These are phyloP conservation scores for Drosophila lacteicornis DNA, from an alignment of 1,140 invertebrate genomes.

Conservation along the genomic window DNA sequence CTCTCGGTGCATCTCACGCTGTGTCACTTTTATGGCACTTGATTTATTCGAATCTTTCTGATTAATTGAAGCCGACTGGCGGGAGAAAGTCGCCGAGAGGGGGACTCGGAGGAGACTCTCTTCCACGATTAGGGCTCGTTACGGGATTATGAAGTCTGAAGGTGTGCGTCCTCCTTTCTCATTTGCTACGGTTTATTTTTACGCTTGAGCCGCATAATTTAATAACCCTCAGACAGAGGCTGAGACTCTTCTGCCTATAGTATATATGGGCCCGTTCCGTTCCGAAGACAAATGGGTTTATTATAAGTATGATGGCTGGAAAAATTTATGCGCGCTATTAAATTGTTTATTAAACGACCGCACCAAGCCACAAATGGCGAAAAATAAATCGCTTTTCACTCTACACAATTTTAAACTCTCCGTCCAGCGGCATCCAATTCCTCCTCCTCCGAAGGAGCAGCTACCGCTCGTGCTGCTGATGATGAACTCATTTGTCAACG, in stretches of 20 bases:
- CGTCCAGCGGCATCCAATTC: slow-evolving; percentile 18
- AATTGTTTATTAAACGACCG: slow-evolving; percentile 82
- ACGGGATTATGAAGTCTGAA: slow-evolving; percentile 39
- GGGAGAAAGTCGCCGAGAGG: slow-evolving; percentile 61
- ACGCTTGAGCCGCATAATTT: slow-evolving; percentile 80
- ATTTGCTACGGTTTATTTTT: slow-evolving; percentile 82
- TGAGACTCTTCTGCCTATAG: slow-evolving; percentile 3
- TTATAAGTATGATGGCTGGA: slow-evolving; percentile 77
- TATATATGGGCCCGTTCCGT: slow-evolving; percentile 29
- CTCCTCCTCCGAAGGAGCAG: slow-evolving; percentile 12
- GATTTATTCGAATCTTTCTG: slow-evolving; percentile 78
- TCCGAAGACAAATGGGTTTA: slow-evolving; percentile 80
- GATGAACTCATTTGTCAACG: slow-evolving; percentile 82
- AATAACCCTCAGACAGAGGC: slow-evolving; percentile 59
- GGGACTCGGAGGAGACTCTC: slow-evolving; percentile 4
- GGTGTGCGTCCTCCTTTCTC: slow-evolving; percentile 65
- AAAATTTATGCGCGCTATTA: slow-evolving; percentile 81
- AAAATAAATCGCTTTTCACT: slow-evolving; percentile 83
- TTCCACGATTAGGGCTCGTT: slow-evolving; percentile 73
- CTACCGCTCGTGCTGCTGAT: slow-evolving; percentile 67
- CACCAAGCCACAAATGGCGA: slow-evolving; percentile 73
- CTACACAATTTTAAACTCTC: slow-evolving; percentile 58
- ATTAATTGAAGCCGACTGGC: slow-evolving; percentile 79
- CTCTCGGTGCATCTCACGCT: slow-evolving; percentile 76
- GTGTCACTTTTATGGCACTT: slow-evolving; percentile 80